Conservation (phyloP, 2,888 invertebrate species). For the Drosophila anomelani region DNA sequence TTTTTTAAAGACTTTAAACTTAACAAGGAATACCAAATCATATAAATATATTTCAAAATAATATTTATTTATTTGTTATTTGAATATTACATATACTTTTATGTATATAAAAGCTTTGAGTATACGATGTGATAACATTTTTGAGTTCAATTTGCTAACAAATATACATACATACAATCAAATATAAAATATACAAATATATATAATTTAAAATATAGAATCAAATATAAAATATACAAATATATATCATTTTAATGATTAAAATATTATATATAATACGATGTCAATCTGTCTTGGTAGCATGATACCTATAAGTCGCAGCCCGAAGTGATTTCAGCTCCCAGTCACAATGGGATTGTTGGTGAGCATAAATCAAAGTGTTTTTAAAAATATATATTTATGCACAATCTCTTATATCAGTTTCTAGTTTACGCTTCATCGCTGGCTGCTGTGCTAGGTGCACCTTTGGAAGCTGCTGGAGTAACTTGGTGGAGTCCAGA, state of each 20-base stretch:
- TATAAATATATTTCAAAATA: too few relatives aligned
- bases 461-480: not conserved
- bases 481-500: constrained; percentile 2
- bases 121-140: too few relatives aligned
- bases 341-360: constrained; percentile 1
- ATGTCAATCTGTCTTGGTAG: not conserved
- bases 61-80: too few relatives aligned
- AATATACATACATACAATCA: too few relatives aligned
- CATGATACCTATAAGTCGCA: not conserved
- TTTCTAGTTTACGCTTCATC: not conserved
- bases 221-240: too few relatives aligned
- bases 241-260: not conserved
- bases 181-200: too few relatives aligned
- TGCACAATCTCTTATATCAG: not conserved
- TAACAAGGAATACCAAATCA: too few relatives aligned
- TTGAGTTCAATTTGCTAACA: too few relatives aligned
- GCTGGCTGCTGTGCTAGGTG: not conserved
- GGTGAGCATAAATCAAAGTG: not conserved
- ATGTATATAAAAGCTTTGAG: too few relatives aligned
- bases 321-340: not conserved
- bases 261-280: not conserved
- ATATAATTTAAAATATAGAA: too few relatives aligned
- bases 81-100: too few relatives aligned
- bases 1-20: too few relatives aligned
- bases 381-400: not conserved